A percentile compares a stretch with the other conserved stretches of the same genome.
Conservation (phyloP, 2,113 vertebrate species). For the Macaca fascicularis region T2T-MFA8v1.1 NC_088388.1:100998001-100998500, state of each 20-base stretch:
- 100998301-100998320: slow-evolving; percentile 19
- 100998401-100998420: background rate
- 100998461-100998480: too few relatives aligned
- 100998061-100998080: background rate
- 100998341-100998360: slow-evolving; percentile 12
- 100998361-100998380: slow-evolving; percentile 13
- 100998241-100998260: background rate
- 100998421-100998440: too few relatives aligned
- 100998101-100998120: background rate
- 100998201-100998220: slow-evolving; percentile 4
- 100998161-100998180: background rate
- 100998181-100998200: background rate
- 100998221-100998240: background rate
- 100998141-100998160: background rate
- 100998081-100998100: background rate
- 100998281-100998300: background rate
- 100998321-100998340: background rate
- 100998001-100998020: background rate
- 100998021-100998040: background rate
- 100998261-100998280: slow-evolving; percentile 6
- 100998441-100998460: too few relatives aligned
- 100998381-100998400: slow-evolving; percentile 22
- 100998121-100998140: background rate
- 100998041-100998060: background rate
- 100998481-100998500: too few relatives aligned